phyloP scores from a whole-genome alignment of 2,113 vertebrate genomes.

The Ellobius talpinus region DNA sequence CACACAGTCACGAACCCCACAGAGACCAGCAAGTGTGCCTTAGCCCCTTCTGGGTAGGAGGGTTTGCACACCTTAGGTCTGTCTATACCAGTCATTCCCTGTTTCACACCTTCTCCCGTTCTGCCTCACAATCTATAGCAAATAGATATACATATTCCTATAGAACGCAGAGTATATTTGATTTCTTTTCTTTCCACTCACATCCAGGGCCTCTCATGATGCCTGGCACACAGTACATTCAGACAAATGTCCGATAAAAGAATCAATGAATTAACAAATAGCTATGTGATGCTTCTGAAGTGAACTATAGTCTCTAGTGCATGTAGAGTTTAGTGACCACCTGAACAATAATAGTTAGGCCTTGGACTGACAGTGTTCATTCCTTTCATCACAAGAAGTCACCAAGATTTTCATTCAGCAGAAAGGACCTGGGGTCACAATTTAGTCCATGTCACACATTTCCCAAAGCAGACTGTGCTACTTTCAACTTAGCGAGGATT shows the following conservation, averaged over 20 bases:
- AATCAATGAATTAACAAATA: neutral
- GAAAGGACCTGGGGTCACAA: neutral
- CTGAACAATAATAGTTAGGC: neutral
- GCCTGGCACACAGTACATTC: neutral
- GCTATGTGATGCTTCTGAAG: neutral
- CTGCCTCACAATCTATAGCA: neutral
- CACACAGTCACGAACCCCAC: neutral
- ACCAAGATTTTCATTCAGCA: neutral
- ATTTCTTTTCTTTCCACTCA: neutral
- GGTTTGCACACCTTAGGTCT: neutral
- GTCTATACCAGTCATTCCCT: too few relatives aligned
- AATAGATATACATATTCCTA: neutral
- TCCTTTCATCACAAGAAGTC: neutral
- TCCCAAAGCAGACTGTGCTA: neutral
- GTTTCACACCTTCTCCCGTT: neutral
- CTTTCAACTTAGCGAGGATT: neutral
- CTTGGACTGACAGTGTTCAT: neutral
- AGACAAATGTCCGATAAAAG: neutral
- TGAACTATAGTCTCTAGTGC: neutral
- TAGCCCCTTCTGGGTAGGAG: neutral
- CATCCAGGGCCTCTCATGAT: neutral
- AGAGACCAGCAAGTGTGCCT: neutral
- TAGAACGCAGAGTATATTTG: neutral
- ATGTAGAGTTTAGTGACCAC: neutral
- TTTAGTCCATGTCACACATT: neutral